Evolutionary conservation across 1,140 invertebrate species (phyloP), one percentile per base, ranked within the genome.

Genomic region (Acyrthosiphon pisum): DNA sequence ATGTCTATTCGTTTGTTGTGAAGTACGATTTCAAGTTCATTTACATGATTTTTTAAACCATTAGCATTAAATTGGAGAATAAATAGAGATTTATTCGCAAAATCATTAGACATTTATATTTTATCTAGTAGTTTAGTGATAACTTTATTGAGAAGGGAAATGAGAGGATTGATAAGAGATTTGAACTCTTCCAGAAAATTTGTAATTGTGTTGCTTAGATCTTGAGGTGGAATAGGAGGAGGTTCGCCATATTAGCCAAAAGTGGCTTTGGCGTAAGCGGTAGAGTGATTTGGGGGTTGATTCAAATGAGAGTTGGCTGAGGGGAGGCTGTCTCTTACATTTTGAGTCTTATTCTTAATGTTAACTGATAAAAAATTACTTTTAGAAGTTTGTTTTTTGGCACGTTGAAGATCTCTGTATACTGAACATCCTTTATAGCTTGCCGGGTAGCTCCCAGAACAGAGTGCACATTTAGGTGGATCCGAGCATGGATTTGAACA

Each of bases 121-220:
- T 56, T 90, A 46, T 14, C 30, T n/a, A 86, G 53, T 35, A 90
- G 35, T 22, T n/a, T 35, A 22, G 11, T 18, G n/a, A 90, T 90
- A 56, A 90, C 88, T 56, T 90, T 53, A 35, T 50, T 41, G 37
- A 41, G 37, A 41, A 41, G 37, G 37, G 37, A 41, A 41, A 41
- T 41, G 37, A 41, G 88, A 37, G 35, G 88, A 37, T 56, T 90
- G 6, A 90, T 53, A 20, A 90, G 88, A 8, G 50, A 50, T 56
- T 90, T 90, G 35, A 90, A 90, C 35, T 90, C 88, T 14, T 89
- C 48, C 9, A 90, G 48, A 23, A 90, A 90, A 22, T 37, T 56
- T 53, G 88, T 56, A 14, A 90, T 35, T 11, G n/a, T 37, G 2
- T 48, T 50, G 14, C 14, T 88, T n/a, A 88, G 22, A 53, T 89